These are phyloP conservation scores for Heterotilapia buettikoferi DNA, from an alignment of 2,113 vertebrate genomes.

Conservation along the genomic window DNA sequence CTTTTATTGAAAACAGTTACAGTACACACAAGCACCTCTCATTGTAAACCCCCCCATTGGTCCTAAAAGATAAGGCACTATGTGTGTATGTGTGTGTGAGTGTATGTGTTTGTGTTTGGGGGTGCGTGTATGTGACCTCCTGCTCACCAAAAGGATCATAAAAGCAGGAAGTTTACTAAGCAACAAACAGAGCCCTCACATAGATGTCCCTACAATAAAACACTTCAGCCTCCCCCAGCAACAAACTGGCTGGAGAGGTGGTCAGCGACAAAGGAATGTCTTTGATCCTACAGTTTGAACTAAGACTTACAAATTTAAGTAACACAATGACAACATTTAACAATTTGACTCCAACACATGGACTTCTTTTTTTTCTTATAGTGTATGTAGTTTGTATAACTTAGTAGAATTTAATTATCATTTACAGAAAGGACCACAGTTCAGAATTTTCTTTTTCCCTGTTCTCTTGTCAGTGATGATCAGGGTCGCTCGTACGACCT, in stretches of 20 bases:
- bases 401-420: not conserved
- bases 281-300: not conserved
- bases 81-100: not conserved
- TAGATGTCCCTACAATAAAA: not conserved
- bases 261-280: not conserved
- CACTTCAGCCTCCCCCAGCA: not conserved
- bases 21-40: not conserved
- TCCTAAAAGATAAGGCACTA: not conserved
- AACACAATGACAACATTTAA: not conserved
- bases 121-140: not conserved
- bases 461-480: conserved; percentile 69
- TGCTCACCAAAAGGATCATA: not conserved
- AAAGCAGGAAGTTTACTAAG: not conserved
- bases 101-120: not conserved
- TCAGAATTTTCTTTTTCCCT: not conserved
- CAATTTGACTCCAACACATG: not conserved
- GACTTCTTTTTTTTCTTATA: not conserved
- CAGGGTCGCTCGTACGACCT: conserved; percentile 85
- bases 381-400: not conserved
- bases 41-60: not conserved
- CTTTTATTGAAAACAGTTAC: not conserved
- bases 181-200: not conserved
- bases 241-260: not conserved
- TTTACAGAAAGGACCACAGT: not conserved
- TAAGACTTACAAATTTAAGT: not conserved